Percentiles rank a stretch among this genome's conserved stretches.
phyloP scores from a whole-genome alignment of 1,140 invertebrate species.

The Coptotermes formosanus region DNA sequence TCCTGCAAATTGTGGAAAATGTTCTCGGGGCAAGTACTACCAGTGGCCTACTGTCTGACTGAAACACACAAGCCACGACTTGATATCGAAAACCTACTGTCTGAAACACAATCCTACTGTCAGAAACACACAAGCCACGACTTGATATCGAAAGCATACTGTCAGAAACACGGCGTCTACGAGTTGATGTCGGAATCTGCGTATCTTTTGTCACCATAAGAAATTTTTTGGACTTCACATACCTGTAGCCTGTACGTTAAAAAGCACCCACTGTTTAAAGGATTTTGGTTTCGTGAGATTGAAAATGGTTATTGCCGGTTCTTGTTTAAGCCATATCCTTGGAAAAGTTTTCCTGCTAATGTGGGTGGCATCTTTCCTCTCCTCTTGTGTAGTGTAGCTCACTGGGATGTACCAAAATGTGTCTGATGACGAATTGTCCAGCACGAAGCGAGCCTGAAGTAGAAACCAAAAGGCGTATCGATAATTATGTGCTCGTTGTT shows the following conservation, averaged over 20 bases:
- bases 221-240: neutral
- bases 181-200: no score
- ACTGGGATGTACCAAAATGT: conserved; percentile 62
- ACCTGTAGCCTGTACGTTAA: conserved; percentile 67
- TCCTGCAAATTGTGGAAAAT: no score
- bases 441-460: neutral
- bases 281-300: conserved; percentile 37
- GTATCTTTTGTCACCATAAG: no score
- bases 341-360: neutral
- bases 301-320: neutral
- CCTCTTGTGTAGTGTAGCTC: conserved; percentile 52
- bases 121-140: no score
- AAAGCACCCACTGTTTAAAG: conserved; percentile 60
- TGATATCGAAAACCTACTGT: no score
- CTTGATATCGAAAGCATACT: no score
- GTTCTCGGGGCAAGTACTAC: no score
- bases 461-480: neutral
- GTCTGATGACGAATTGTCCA: neutral
- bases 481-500: no score
- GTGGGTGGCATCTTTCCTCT: conserved; percentile 30
- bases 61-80: no score
- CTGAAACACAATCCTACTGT: no score
- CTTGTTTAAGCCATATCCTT: neutral
- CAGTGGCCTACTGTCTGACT: no score
- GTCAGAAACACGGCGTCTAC: no score